Base-by-base conservation (phyloP, 2,888 invertebrate genomes). In the Hedya salicella region DNA sequence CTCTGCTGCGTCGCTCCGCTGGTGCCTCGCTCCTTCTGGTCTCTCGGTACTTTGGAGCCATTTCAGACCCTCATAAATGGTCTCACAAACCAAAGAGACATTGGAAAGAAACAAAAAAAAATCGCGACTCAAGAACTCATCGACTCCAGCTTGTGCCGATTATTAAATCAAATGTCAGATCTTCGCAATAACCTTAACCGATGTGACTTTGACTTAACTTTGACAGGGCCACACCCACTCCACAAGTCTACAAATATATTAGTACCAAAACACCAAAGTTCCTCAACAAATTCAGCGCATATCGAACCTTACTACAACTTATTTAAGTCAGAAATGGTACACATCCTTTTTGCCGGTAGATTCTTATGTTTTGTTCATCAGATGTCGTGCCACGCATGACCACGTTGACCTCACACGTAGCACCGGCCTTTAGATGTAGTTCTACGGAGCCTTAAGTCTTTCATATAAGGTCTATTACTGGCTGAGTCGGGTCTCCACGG, bases 401-500 rank as follows among this genome's bases (percentile, higher is more conserved):
- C 56, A 42, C 40, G 2, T 30, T 56, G 56, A 56, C 56, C 42
- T 17, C 56, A 56, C 56, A 56, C 56, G 56, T 56, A 56, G 42
- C 2, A 13, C 19, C 36, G 16, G 8, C 19, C 0, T 16, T 2
- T 13, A 1, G 13, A 30, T 16, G 25, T n/a, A 36, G 1, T 0
- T 56, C 36, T 36, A 9, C 30, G 16, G 30, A 42, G 30, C 44
- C 56, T 42, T 44, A 44, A 21, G 5, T 0, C 56, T 3, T 56
- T 30, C 1, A 3, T 3, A 44, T 56, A 17, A 16, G 9, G 11
- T 56, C 8, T 13, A 11, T 16, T 56, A 14, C 30, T 5, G 54
- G 8, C 9, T 54, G 40, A 21, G 2, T 30, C 6, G 21, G 25
- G 17, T 13, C 11, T 17, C 6, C 14, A 21, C 9, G 25, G 25